Conservation (phyloP, 1,140 invertebrate genomes). For the Triops cancriformis region DNA sequence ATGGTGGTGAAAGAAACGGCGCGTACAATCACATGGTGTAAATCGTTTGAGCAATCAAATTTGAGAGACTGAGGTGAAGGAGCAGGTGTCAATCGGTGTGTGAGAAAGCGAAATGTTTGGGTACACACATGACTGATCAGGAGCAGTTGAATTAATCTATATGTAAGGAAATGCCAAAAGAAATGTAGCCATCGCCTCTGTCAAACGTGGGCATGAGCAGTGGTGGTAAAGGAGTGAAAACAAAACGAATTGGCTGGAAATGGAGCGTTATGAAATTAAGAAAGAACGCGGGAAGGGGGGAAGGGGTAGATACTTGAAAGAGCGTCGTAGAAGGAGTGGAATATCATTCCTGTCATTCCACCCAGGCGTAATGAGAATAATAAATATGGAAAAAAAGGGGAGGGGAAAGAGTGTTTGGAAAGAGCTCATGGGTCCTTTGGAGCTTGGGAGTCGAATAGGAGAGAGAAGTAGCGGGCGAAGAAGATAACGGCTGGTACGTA, state of each 20-base stretch:
- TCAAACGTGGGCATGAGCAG: constrained; percentile 12
- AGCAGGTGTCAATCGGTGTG: not conserved
- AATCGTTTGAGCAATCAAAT: not conserved
- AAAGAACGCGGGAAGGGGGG: too few relatives aligned
- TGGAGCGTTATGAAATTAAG: too few relatives aligned
- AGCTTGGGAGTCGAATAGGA: too few relatives aligned
- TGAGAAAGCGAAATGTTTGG: not conserved
- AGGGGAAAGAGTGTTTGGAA: too few relatives aligned
- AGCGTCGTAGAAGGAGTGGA: not conserved
- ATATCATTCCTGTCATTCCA: not conserved
- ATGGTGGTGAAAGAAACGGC: too few relatives aligned
- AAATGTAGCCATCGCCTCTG: not conserved
- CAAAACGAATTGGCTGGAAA: not conserved
- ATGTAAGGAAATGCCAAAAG: constrained; percentile 9
- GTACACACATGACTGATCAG: not conserved
- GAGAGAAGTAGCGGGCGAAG: too few relatives aligned
- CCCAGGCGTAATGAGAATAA: not conserved
- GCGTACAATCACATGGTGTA: not conserved
- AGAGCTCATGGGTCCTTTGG: too few relatives aligned
- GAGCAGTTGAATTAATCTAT: not conserved
- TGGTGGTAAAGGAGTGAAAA: not conserved
- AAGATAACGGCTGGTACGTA: too few relatives aligned
- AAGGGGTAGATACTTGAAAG: too few relatives aligned
- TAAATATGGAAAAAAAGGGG: not conserved
- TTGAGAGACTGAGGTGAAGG: not conserved